A percentile compares a stretch with the other conserved stretches of the same genome.
Evolutionary conservation across 2,797 vertebrate species (phyloP).

Genomic region (Alfaro cultratus): DNA sequence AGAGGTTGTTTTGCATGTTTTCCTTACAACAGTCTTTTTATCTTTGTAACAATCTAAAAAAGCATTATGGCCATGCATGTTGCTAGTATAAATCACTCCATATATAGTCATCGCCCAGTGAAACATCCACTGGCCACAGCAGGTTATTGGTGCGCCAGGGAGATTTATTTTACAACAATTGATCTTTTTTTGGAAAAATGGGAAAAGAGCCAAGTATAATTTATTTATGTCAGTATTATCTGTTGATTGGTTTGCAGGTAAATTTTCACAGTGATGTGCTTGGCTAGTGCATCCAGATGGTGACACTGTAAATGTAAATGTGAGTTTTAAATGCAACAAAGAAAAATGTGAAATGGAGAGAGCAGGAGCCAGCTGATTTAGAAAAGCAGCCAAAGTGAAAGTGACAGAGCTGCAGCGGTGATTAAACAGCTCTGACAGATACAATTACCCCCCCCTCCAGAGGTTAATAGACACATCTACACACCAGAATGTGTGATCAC

Average conservation of each 20-base stretch:
- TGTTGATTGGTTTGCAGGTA: neutral
- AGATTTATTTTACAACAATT: neutral
- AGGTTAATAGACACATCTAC: constrained; percentile 80
- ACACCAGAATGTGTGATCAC: constrained; percentile 63
- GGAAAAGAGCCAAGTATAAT: neutral
- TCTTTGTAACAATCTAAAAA: neutral
- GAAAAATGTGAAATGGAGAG: neutral
- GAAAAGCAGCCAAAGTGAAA: constrained; percentile 67
- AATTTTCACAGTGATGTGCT: neutral
- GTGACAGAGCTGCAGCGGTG: constrained; percentile 66
- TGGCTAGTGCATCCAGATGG: neutral
- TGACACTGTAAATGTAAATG: constrained; percentile 8
- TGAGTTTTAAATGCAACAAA: constrained; percentile 12
- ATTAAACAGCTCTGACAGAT: constrained; percentile 80
- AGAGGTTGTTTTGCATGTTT: neutral
- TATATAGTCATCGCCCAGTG: neutral
- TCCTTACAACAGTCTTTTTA: neutral
- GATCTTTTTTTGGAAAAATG: neutral
- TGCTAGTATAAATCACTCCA: neutral
- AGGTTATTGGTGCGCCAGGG: neutral
- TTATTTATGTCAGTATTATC: neutral
- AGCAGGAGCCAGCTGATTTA: constrained; percentile 51
- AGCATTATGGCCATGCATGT: neutral
- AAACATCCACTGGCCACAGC: neutral
- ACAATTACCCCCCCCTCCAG: constrained; percentile 76